Evolutionary conservation across 2,888 invertebrate genomes (phyloP), one percentile per base, ranked within the genome.

Genomic region (Maniola hyperantus): DNA sequence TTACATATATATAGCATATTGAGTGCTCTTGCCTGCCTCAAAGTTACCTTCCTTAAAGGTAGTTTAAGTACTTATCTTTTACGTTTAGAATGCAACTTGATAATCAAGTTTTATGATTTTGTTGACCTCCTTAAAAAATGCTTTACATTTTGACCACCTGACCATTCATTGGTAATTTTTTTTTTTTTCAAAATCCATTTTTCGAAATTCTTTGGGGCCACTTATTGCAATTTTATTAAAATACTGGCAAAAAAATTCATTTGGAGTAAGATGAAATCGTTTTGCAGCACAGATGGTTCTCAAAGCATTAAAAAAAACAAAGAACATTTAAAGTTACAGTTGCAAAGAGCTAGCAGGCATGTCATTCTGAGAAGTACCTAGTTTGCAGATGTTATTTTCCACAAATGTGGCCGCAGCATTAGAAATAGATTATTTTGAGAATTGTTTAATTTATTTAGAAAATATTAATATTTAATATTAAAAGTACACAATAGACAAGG

Each of bases 1-100:
- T 70, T 71, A 72, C 71, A 6, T 67, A 66, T 69, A 48, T 54
- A 57, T 62, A 79, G 75, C 74, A 76, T 77, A 77, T 74, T 79
- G 72, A 83, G 77, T 72, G 77, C 84, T 88, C 89, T 89, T 89
- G 89, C 89, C 88, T 85, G 81, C 80, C 75, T 79, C 67, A 67
- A 75, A 75, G 78, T 84, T 85, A 85, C 82, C 83, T 84, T 81
- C 69, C 75, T 74, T 69, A 65, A 77, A 80, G 81, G 79, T 80
- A 79, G 75, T 71, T 58, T 77, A 81, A 78, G 81, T 83, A 82
- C 81, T 81, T 84, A 83, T 77, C 79, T 79, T 76, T 72, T 73
- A 76, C 74, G 64, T 55, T 50, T 57, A 46, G 7, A 48, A 39
- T 18, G 7, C 15, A 34, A 42, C 53, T 54, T 63, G 54, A 63